Base-by-base conservation (phyloP, 1,140 invertebrate genomes). In the Anagrus nilaparvatae region DNA sequence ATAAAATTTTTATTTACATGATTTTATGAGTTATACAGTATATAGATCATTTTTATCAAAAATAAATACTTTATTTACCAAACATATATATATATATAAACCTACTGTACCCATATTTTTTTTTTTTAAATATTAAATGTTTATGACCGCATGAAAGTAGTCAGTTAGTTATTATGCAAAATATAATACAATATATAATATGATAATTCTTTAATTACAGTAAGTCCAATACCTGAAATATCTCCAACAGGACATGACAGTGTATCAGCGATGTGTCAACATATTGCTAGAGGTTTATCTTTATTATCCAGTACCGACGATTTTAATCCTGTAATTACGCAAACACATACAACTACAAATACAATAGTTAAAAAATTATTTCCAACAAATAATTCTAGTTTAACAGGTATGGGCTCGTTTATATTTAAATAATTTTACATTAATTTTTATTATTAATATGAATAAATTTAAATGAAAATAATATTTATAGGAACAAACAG, bases 231-330 rank as follows among this genome's bases (percentile, higher is more conserved):
- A 60, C 81, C 84, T 16, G 85, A 90, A 71, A 74, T 80, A 52
- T 83, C 85, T 31, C 82, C 82, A 47, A 70, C 65, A 43, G 65
- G 61, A n/a, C 74, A 72, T 10, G 82, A 89, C 59, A 79, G 82
- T 13, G 86, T 92, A 16, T 84, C 84, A 48, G 83, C 85, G 44
- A 79, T 91, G 72, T 92, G 87, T 67, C 84, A 90, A 62, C 85
- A 93, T 57, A 70, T 93, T 23, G 84, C 84, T 23, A 82, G 82
- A 60, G 87, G 86, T 13, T 69, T 93, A 13, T 82, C 82, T 21
- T 70, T 88, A 43, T 72, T 92, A 5, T 81, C 81, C 3, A 78
- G 79, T 47, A 81, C 70, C 51, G 82, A 72, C 54, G 56, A 78
- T 63, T 61, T 61, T 68, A 49, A 73, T 68, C 60, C 74, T 65